Evolutionary conservation across 2,888 invertebrate species (phyloP).

Genomic region (Eupithecia pulchellata): DNA sequence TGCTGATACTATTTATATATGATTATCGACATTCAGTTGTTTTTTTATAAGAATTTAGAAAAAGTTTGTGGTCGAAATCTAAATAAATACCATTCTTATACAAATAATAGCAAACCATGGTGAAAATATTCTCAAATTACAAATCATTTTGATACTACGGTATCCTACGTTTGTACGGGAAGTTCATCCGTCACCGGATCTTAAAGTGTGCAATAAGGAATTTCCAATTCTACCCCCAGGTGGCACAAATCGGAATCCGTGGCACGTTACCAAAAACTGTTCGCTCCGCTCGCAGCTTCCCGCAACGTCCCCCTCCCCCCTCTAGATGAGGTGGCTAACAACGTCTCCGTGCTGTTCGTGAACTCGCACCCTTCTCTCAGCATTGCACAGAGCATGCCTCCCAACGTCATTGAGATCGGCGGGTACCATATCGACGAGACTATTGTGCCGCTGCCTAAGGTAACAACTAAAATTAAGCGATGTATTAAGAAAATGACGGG

Average conservation of each 20-base stretch:
- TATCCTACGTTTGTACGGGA: too few relatives aligned
- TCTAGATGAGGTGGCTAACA: slow-evolving; percentile 49
- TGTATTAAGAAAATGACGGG: too few relatives aligned
- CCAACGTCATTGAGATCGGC: slow-evolving; percentile 64
- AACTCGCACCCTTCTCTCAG: slow-evolving; percentile 64
- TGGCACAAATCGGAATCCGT: slow-evolving; percentile 32
- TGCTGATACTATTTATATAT: too few relatives aligned
- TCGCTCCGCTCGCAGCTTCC: slow-evolving; percentile 53
- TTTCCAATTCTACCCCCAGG: slow-evolving; percentile 44
- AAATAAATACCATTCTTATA: too few relatives aligned
- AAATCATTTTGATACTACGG: too few relatives aligned
- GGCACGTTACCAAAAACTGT: slow-evolving; percentile 50
- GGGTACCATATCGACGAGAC: slow-evolving; percentile 66
- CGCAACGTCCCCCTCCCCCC: slow-evolving; percentile 57
- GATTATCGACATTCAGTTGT: too few relatives aligned
- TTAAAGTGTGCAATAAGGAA: too few relatives aligned
- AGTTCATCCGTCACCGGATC: too few relatives aligned
- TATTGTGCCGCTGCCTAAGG: slow-evolving; percentile 61
- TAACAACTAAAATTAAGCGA: slow-evolving; percentile 34
- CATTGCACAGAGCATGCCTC: slow-evolving; percentile 54
- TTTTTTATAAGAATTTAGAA: too few relatives aligned
- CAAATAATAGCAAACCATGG: too few relatives aligned
- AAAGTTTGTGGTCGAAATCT: too few relatives aligned
- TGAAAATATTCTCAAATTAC: too few relatives aligned
- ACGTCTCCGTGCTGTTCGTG: slow-evolving; percentile 60